A percentile compares a stretch with the other conserved stretches of the same genome.
These are phyloP conservation scores for Sebastiscus tertius DNA, from an alignment of 2,797 vertebrate species.

Conservation along the genomic window DNA sequence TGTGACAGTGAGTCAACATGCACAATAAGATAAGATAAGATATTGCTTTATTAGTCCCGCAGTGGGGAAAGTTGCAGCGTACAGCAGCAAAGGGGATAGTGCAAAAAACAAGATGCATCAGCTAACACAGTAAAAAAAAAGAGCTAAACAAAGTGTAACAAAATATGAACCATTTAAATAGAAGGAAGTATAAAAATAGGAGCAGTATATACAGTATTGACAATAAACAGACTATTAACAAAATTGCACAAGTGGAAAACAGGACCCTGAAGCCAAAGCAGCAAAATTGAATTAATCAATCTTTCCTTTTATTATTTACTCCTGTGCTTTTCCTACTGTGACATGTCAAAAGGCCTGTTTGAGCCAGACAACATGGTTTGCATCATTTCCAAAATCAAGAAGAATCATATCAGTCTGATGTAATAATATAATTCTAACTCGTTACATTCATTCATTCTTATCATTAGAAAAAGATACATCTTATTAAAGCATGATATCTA, in stretches of 20 bases:
- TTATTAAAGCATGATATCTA: not conserved
- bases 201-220: too few species aligned
- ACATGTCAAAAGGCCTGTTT: not conserved
- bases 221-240: too few species aligned
- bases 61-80: too few species aligned
- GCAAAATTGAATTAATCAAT: not conserved
- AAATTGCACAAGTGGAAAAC: too few species aligned
- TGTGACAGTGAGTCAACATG: not conserved
- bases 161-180: too few species aligned
- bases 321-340: not conserved
- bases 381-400: not conserved
- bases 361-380: not conserved
- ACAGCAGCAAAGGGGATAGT: too few species aligned
- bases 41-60: too few species aligned
- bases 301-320: not conserved
- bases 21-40: not conserved
- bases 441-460: not conserved
- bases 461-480: not conserved
- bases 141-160: too few species aligned
- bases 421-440: not conserved
- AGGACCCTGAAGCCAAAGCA: not conserved
- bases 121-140: too few species aligned
- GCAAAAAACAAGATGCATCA: too few species aligned
- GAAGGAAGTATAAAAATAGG: too few species aligned
- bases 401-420: not conserved